phyloP scores from a whole-genome alignment of 2,797 vertebrate genomes.

The Dallia pectoralis region DNA sequence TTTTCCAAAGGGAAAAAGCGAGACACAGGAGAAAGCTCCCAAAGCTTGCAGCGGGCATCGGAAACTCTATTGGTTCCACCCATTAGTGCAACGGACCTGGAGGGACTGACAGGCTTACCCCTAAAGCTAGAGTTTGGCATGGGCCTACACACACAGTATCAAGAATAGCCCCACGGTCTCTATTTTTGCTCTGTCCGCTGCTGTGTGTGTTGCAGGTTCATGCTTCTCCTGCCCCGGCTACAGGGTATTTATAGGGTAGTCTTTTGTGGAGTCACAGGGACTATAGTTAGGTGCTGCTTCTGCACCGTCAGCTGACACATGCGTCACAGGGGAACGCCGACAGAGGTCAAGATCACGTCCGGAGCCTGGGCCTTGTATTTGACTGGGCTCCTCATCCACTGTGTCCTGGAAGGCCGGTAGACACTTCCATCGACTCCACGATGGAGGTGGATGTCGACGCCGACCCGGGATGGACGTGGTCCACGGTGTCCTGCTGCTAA shows the following conservation, averaged over 20 bases:
- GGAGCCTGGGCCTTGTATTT: slow-evolving; percentile 14
- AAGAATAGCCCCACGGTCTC: slow-evolving; percentile 45
- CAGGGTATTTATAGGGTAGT: slow-evolving; percentile 51
- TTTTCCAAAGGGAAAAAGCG: slow-evolving; percentile 19
- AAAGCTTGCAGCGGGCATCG: slow-evolving; percentile 9
- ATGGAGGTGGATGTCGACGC: not conserved
- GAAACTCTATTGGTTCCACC: slow-evolving; percentile 53
- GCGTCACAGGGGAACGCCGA: slow-evolving; percentile 31
- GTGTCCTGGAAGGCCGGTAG: not conserved
- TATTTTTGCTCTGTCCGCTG: slow-evolving; percentile 48
- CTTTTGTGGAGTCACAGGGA: slow-evolving; percentile 52
- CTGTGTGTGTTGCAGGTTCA: slow-evolving; percentile 27
- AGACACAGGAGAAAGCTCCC: slow-evolving; percentile 20
- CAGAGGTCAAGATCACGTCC: slow-evolving; percentile 34
- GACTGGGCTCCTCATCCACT: not conserved
- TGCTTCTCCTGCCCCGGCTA: slow-evolving; percentile 36
- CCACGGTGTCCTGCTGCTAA: slow-evolving; percentile 22
- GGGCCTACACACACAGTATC: slow-evolving; percentile 5
- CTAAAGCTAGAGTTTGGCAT: not conserved
- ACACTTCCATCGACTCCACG: not conserved
- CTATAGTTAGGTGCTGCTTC: slow-evolving; percentile 44
- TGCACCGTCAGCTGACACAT: slow-evolving; percentile 30
- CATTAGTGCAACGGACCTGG: slow-evolving; percentile 30
- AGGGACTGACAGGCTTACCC: slow-evolving; percentile 12
- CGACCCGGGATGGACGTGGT: not conserved